Conservation (phyloP, 2,888 invertebrate genomes). For the Ptycholaimellus sp. region DNA sequence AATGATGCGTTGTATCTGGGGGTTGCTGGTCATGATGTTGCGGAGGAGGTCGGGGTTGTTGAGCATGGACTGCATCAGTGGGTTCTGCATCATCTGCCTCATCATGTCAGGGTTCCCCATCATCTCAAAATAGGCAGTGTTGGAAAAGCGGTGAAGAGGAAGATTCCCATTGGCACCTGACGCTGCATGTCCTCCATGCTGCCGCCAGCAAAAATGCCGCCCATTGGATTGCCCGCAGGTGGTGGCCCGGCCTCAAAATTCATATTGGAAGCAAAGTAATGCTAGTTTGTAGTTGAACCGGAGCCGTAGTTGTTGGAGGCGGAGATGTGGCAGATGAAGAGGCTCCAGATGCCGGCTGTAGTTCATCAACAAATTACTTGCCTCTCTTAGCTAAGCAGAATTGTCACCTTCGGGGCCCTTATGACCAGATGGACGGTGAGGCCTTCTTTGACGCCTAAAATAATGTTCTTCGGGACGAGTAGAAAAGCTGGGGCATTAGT, state of each 20-base stretch:
- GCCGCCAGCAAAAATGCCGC: background rate
- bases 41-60: constrained; percentile 84
- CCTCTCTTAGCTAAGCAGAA: too few relatives aligned
- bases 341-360: background rate
- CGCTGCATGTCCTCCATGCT: constrained; percentile 31
- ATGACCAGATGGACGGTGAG: constrained; percentile 80
- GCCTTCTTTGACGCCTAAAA: constrained; percentile 53
- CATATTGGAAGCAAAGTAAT: too few relatives aligned
- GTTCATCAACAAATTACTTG: background rate
- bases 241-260: too few relatives aligned
- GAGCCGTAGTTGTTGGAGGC: background rate
- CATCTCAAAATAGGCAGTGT: too few relatives aligned
- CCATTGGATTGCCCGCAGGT: too few relatives aligned
- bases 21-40: constrained; percentile 67
- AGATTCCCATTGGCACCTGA: constrained; percentile 39
- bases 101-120: constrained; percentile 24
- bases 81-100: constrained; percentile 60
- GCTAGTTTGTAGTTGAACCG: background rate
- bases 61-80: constrained; percentile 75
- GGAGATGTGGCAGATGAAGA: background rate
- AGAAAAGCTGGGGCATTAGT: constrained; percentile 9
- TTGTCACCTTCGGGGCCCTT: constrained; percentile 6
- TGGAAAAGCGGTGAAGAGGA: background rate
- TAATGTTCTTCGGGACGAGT: background rate
- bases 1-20: constrained; percentile 66